These are phyloP conservation scores for Ceratosolen solmsi DNA, from an alignment of 1,140 invertebrate species.

Conservation along the genomic window DNA sequence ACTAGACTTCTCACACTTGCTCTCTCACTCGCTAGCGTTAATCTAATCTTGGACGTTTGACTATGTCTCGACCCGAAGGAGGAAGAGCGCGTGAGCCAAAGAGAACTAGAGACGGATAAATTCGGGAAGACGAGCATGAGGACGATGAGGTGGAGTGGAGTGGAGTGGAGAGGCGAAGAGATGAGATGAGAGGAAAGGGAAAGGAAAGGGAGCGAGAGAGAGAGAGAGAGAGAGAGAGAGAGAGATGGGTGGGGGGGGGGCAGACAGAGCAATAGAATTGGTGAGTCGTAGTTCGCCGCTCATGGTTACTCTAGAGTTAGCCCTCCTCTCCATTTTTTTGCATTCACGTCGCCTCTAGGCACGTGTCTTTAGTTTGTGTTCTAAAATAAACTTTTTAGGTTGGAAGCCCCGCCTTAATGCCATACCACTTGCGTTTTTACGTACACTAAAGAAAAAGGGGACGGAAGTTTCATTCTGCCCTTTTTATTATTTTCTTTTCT, in stretches of 20 bases:
- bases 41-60: slow-evolving; percentile 46
- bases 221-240: slow-evolving; percentile 8
- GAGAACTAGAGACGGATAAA: neutral
- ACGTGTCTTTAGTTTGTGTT: slow-evolving; percentile 43
- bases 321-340: slow-evolving; percentile 8
- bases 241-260: neutral
- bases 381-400: slow-evolving; percentile 57
- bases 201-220: too few relatives aligned
- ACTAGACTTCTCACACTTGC: too few relatives aligned
- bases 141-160: too few relatives aligned
- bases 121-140: slow-evolving; percentile 6
- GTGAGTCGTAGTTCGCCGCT: too few relatives aligned
- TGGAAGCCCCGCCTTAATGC: slow-evolving; percentile 20
- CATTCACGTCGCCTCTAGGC: neutral
- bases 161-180: too few relatives aligned
- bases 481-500: neutral
- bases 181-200: too few relatives aligned
- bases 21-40: neutral
- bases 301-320: neutral
- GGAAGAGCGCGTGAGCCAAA: neutral
- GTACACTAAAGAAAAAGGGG: neutral
- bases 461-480: neutral
- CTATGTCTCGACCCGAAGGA: neutral
- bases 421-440: neutral
- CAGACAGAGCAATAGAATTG: neutral